These are phyloP conservation scores for Phainopepla nitens DNA, from an alignment of 2,113 vertebrate species.

Conservation along the genomic window DNA sequence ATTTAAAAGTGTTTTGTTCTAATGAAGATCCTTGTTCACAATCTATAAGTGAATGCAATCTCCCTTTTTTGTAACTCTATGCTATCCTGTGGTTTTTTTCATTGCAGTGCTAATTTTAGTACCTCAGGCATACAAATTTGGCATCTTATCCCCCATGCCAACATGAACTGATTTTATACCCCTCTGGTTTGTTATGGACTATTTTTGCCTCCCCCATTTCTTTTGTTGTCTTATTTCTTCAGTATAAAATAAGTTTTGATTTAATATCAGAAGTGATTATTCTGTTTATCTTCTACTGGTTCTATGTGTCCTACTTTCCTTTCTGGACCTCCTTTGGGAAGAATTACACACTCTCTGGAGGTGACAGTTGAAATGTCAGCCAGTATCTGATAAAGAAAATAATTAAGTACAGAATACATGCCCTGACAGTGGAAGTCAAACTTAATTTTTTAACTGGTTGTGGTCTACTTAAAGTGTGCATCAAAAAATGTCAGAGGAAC, in stretches of 20 bases:
- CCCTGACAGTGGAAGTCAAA: neutral
- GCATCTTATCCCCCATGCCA: neutral
- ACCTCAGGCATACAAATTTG: neutral
- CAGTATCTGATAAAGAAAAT: neutral
- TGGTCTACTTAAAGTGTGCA: neutral
- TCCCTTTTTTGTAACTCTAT: neutral
- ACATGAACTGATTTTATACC: neutral
- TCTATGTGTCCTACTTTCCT: neutral
- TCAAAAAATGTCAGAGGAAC: neutral
- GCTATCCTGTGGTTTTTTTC: neutral
- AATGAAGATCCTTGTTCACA: neutral
- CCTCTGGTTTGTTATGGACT: neutral
- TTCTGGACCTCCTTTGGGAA: neutral
- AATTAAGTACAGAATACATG: conserved; percentile 1
- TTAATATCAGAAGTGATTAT: neutral
- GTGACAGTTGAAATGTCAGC: neutral
- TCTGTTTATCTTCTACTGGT: conserved; percentile 10
- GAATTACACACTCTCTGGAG: neutral
- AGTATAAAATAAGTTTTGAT: neutral
- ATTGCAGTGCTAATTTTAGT: neutral
- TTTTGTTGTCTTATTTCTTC: neutral
- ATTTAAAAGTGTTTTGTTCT: neutral
- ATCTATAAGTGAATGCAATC: neutral
- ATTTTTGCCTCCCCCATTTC: neutral
- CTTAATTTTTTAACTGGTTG: neutral